Percentiles rank a stretch among this genome's conserved stretches.
phyloP scores from a whole-genome alignment of 2,888 invertebrate species.

The Agonopterix heracliana region DNA sequence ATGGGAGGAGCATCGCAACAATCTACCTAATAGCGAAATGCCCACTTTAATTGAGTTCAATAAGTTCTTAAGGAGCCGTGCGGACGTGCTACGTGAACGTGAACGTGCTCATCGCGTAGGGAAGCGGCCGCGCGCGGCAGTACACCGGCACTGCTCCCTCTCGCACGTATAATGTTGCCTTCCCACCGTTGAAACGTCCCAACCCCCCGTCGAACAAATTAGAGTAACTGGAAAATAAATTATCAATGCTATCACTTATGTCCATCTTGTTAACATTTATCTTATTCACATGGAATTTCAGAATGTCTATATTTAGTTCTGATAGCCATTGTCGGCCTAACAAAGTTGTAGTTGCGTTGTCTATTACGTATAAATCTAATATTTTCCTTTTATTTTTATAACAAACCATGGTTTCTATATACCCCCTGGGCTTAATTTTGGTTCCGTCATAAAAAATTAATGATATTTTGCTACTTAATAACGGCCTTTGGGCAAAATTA shows the following conservation, averaged over 20 bases:
- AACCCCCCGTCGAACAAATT: constrained; percentile 3
- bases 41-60: too few relatives aligned
- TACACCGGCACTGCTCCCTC: constrained; percentile 7
- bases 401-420: constrained; percentile 3
- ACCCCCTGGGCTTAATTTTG: constrained; percentile 7
- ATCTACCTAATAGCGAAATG: too few relatives aligned
- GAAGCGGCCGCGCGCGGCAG: too few relatives aligned
- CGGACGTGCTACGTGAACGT: neutral
- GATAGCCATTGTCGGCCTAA: constrained; percentile 15
- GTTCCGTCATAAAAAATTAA: constrained; percentile 12
- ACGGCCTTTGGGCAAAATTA: neutral
- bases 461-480: constrained; percentile 5
- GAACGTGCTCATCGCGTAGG: constrained; percentile 5
- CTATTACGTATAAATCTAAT: constrained; percentile 12
- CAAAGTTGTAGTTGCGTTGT: constrained; percentile 9
- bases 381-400: constrained; percentile 4
- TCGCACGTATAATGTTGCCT: constrained; percentile 7
- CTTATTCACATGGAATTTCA: neutral
- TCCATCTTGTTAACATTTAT: too few relatives aligned
- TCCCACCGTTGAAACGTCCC: constrained; percentile 5
- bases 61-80: too few relatives aligned
- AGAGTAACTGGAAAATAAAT: neutral
- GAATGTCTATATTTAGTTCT: constrained; percentile 6
- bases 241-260: neutral
- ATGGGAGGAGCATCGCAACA: too few relatives aligned